Evolutionary conservation across 2,113 vertebrate species (phyloP), one percentile per base, ranked within the genome.

Genomic region (Psittacula cyanocephala): DNA sequence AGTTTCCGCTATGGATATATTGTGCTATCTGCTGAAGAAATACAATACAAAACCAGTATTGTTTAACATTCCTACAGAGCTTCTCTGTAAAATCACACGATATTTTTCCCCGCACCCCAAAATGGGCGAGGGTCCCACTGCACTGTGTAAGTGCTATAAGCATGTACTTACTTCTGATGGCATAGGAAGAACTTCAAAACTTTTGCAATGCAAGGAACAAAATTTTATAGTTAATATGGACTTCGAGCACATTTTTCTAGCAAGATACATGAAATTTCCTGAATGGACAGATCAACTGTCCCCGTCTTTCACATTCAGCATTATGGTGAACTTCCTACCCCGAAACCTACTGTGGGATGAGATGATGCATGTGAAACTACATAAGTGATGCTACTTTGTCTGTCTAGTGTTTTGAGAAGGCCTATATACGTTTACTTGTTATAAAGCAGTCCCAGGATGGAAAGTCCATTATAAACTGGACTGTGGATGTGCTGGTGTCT

Each of bases 111-210:
- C 16, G 13, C 7, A 47, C 6, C 8, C 7, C 23, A 70, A 29
- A 6, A 69, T 23, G 47, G 24, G 6, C 6, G 4, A 77, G 16
- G 25, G 83, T 50, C 49, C 12, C 25, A 31, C 50, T 50, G 68
- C 24, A 62, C 29, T 44, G 6, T 47, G 7, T 47, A 55, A 71
- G 16, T 37, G 31, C 10, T 81, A 5, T 16, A 81, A 90, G 46
- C 13, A 77, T 0, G 0, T 29, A 39, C 8, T 49, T 2, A 35
- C 41, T 85, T 81, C 12, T 44, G 72, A 71, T 29, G 13, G 4
- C 1, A 2, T 28, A 77, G 19, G 74, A 76, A 74, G 49, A 39
- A 41, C 57, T 82, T 62, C 47, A 72, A n/a, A 74, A 74, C 35
- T 0, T 0, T 49, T 68, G n/a, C 11, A 76, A n/a, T 59, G 7